A percentile compares a stretch with the other conserved stretches of the same genome.
Conservation (phyloP, 2,888 invertebrate genomes). For the Leptothorax acervorum region DNA sequence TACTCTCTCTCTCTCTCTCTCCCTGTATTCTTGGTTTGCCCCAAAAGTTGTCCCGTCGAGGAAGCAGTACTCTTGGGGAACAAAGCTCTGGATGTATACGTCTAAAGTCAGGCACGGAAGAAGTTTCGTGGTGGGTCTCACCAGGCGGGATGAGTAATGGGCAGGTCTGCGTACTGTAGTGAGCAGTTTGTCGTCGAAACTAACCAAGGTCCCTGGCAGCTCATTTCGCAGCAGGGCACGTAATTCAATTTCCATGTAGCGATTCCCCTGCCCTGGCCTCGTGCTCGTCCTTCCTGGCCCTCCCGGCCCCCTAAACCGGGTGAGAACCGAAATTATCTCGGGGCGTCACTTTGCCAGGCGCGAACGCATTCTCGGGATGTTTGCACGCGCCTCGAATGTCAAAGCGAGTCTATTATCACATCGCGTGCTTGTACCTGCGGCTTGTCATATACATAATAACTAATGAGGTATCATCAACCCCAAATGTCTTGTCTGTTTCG, state of each 20-base stretch:
- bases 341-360: slow-evolving; percentile 6
- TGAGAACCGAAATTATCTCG: slow-evolving; percentile 33
- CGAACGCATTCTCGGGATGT: slow-evolving; percentile 25
- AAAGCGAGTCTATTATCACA: slow-evolving; percentile 20
- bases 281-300: background rate
- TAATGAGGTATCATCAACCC: background rate
- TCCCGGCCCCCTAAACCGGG: background rate
- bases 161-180: slow-evolving; percentile 32
- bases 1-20: background rate
- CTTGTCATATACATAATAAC: slow-evolving; percentile 3
- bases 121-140: slow-evolving; percentile 18
- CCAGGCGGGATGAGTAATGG: slow-evolving; percentile 60
- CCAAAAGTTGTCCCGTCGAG: background rate
- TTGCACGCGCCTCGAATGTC: slow-evolving; percentile 17
- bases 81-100: background rate
- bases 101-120: slow-evolving; percentile 43
- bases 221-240: slow-evolving; percentile 69
- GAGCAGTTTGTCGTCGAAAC: slow-evolving; percentile 61
- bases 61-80: background rate
- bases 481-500: background rate
- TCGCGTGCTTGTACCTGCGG: background rate
- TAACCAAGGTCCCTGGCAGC: slow-evolving; percentile 63
- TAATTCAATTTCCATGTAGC: slow-evolving; percentile 74
- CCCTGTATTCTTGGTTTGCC: background rate
- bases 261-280: slow-evolving; percentile 55